phyloP scores from a whole-genome alignment of 2,888 invertebrate genomes.

The Calliopum simillimum region DNA sequence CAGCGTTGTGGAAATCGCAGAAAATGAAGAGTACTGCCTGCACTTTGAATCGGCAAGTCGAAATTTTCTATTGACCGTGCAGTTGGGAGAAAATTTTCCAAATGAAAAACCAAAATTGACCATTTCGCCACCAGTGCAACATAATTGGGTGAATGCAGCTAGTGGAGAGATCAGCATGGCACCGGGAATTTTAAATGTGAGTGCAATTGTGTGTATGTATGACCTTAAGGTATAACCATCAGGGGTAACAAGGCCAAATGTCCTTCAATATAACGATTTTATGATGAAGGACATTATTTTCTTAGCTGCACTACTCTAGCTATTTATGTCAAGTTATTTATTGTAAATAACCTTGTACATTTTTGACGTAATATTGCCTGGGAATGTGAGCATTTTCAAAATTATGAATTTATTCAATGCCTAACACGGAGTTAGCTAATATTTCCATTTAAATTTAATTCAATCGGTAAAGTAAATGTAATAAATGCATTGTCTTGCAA shows the following conservation, averaged over 20 bases:
- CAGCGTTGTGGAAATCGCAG: slow-evolving; percentile 78
- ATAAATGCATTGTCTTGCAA: too few species aligned
- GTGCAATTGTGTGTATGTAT: slow-evolving; percentile 37
- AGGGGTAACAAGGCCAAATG: slow-evolving; percentile 5
- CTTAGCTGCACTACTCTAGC: not conserved
- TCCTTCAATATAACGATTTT: slow-evolving; percentile 40
- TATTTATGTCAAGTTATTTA: not conserved
- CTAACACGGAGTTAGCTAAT: too few species aligned
- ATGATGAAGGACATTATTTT: slow-evolving; percentile 5
- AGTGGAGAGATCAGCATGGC: slow-evolving; percentile 78
- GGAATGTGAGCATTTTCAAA: too few species aligned
- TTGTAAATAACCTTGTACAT: too few species aligned
- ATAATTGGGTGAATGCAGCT: slow-evolving; percentile 78
- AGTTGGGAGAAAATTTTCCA: slow-evolving; percentile 79
- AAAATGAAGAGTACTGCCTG: slow-evolving; percentile 79
- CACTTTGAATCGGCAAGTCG: slow-evolving; percentile 76
- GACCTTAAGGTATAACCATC: slow-evolving; percentile 1
- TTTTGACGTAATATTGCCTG: too few species aligned
- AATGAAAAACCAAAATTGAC: slow-evolving; percentile 79
- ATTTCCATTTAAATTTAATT: too few species aligned
- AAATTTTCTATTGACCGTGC: slow-evolving; percentile 75
- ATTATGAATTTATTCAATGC: too few species aligned
- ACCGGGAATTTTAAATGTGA: slow-evolving; percentile 80
- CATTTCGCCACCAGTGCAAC: slow-evolving; percentile 75
- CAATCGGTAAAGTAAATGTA: too few species aligned